These are phyloP conservation scores for Zaprionus camerounensis DNA, from an alignment of 1,140 invertebrate species.

Conservation along the genomic window DNA sequence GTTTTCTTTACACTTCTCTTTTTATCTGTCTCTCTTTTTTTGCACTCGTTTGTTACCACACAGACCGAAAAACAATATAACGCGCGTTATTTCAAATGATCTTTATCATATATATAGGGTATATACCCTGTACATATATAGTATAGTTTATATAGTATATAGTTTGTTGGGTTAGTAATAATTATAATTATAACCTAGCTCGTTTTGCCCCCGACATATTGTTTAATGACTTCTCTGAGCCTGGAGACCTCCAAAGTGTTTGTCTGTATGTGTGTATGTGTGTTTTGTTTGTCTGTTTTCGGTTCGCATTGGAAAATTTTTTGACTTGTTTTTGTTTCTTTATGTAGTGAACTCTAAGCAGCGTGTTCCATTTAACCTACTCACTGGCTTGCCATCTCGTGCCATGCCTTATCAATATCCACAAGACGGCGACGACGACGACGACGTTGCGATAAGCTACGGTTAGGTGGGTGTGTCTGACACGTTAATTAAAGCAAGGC, in stretches of 20 bases:
- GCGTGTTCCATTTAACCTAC: background rate
- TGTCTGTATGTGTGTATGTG: too few species aligned
- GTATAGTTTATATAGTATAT: background rate
- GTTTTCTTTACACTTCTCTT: background rate
- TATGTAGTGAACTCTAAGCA: background rate
- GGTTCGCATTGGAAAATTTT: constrained; percentile 3
- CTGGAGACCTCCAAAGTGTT: background rate
- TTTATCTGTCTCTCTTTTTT: constrained; percentile 28
- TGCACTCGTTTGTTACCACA: constrained; percentile 78
- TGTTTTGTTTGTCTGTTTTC: background rate
- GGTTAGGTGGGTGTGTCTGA: constrained; percentile 46
- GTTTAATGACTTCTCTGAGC: background rate
- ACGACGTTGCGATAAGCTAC: constrained; percentile 29
- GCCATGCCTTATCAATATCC: constrained; percentile 31
- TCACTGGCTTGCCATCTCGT: background rate
- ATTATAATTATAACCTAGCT: constrained; percentile 6
- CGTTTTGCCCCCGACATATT: background rate
- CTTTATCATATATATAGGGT: background rate
- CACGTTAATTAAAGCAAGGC: constrained; percentile 29
- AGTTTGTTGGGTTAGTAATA: constrained; percentile 6
- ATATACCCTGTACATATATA: background rate
- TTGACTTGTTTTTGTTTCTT: background rate
- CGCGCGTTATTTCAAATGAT: constrained; percentile 39
- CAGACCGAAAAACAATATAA: constrained; percentile 54
- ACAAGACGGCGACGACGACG: constrained; percentile 31